Percentiles rank a stretch among this genome's conserved stretches.
Evolutionary conservation across 2,797 vertebrate species (phyloP).

Genomic region (Apodemus agrarius): DNA sequence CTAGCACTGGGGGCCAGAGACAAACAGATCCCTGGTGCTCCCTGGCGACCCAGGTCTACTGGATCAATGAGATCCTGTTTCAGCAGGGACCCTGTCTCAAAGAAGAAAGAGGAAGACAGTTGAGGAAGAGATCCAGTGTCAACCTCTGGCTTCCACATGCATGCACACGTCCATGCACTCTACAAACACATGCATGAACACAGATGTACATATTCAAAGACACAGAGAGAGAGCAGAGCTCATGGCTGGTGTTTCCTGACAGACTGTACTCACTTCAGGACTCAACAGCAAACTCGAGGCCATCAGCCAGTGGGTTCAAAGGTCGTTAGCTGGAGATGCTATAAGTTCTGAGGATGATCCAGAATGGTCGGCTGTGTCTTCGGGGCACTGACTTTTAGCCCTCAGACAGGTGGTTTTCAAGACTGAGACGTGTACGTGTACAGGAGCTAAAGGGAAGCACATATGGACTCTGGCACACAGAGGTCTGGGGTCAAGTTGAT

Average conservation of each 20-base stretch:
- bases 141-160: too few relatives aligned
- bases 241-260: not conserved
- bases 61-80: not conserved
- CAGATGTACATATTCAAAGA: not conserved
- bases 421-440: not conserved
- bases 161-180: too few relatives aligned
- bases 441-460: not conserved
- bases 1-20: too few relatives aligned
- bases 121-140: too few relatives aligned
- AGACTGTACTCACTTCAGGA: not conserved
- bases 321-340: accelerated
- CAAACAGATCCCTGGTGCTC: not conserved
- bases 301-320: not conserved
- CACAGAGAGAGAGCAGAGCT: not conserved
- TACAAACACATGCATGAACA: not conserved
- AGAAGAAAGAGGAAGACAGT: too few relatives aligned
- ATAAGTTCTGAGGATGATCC: not conserved
- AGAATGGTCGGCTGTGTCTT: not conserved
- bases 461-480: not conserved
- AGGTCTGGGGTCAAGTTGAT: too few relatives aligned
- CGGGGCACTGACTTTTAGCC: not conserved
- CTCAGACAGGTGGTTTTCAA: not conserved
- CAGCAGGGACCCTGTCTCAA: too few relatives aligned
- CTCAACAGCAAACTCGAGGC: not conserved
- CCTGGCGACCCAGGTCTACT: not conserved